phyloP scores from a whole-genome alignment of 2,888 invertebrate genomes.

The Druceiella hillmani region DNA sequence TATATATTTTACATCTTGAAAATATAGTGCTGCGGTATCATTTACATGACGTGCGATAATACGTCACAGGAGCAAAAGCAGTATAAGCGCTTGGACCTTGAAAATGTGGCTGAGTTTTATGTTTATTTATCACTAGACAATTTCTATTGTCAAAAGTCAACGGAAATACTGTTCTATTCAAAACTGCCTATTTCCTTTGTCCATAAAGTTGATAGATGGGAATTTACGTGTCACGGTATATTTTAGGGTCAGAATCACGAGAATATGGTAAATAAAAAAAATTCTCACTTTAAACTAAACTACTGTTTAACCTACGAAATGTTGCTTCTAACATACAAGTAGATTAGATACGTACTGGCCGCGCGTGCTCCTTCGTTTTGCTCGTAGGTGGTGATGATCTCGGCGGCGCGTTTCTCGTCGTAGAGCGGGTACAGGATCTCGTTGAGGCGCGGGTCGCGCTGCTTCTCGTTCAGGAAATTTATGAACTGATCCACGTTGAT shows the following conservation, averaged over 20 bases:
- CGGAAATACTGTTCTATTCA: too few species aligned
- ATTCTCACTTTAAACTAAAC: constrained; percentile 6
- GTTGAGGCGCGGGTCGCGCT: constrained; percentile 95
- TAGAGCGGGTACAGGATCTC: constrained; percentile 98
- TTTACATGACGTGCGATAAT: too few species aligned
- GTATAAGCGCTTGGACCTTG: too few species aligned
- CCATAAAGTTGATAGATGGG: too few species aligned
- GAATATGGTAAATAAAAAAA: too few species aligned
- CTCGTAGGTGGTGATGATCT: constrained; percentile 93
- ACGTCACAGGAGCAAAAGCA: too few species aligned
- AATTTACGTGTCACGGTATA: constrained; percentile 7
- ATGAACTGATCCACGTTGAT: constrained; percentile 85
- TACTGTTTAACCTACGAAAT: not conserved
- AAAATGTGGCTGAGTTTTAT: too few species aligned
- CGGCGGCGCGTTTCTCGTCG: constrained; percentile 86
- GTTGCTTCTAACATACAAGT: constrained; percentile 7
- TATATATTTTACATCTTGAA: too few species aligned
- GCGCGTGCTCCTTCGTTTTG: constrained; percentile 68
- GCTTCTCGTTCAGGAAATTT: constrained; percentile 93
- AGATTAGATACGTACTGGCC: constrained; percentile 53
- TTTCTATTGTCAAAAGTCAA: too few species aligned
- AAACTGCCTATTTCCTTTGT: too few species aligned
- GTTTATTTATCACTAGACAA: too few species aligned
- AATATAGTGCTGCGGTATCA: too few species aligned
- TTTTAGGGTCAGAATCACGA: not conserved